phyloP scores from a whole-genome alignment of 2,888 invertebrate genomes.

The Aporophyla lueneburgensis region DNA sequence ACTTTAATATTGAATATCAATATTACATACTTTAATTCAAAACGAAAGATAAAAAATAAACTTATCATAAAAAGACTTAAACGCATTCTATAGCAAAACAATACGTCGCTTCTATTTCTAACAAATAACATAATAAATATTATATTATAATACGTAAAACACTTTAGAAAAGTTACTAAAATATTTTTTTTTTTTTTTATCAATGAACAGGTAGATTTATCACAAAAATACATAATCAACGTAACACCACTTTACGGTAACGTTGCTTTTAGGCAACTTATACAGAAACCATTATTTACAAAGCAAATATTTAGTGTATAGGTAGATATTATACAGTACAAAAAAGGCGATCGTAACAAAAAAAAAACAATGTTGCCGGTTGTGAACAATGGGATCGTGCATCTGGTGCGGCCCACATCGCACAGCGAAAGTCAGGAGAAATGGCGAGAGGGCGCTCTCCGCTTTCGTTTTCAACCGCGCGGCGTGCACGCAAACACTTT shows the following conservation, averaged over 20 bases:
- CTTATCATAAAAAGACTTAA: background rate
- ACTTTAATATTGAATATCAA: background rate
- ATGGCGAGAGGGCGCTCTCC: slow-evolving; percentile 90
- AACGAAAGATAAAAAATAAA: slow-evolving; percentile 12
- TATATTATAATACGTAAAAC: background rate
- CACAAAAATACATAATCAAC: background rate
- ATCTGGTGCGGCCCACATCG: slow-evolving; percentile 88
- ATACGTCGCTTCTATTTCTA: background rate
- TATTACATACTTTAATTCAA: background rate
- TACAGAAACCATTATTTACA: background rate
- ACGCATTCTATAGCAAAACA: slow-evolving; percentile 16
- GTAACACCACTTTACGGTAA: background rate
- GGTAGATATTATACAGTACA: slow-evolving; percentile 11
- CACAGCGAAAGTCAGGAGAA: slow-evolving; percentile 90
- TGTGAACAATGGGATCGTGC: slow-evolving; percentile 85
- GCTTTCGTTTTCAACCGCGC: slow-evolving; percentile 90
- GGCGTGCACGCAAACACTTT: slow-evolving; percentile 88
- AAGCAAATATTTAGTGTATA: background rate
- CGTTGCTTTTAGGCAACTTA: slow-evolving; percentile 2
- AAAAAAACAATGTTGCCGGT: slow-evolving; percentile 73
- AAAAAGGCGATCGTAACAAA: slow-evolving; percentile 51
- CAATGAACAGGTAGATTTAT: background rate
- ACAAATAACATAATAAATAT: background rate
- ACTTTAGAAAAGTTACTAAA: background rate
- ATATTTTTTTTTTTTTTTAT: too few relatives aligned